These are phyloP conservation scores for Arenaria interpres DNA, from an alignment of 2,113 vertebrate species.

Conservation along the genomic window DNA sequence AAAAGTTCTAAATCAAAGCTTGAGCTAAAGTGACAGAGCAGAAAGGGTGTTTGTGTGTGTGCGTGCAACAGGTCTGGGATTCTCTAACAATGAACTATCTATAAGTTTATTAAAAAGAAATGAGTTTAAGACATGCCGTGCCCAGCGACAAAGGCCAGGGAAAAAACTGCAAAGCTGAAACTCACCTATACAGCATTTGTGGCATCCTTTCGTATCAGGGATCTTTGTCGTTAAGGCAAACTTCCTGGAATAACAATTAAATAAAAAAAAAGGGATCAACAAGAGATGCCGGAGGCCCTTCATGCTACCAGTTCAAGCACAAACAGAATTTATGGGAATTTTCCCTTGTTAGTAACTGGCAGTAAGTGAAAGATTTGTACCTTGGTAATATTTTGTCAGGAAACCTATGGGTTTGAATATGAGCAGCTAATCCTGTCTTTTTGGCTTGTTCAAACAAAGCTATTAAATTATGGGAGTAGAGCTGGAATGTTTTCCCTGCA, in stretches of 20 bases:
- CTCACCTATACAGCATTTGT: conserved; percentile 99
- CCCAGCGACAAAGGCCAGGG: not conserved
- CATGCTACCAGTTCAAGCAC: not conserved
- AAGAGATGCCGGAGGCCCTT: not conserved
- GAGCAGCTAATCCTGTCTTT: conserved; percentile 93
- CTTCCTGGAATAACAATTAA: conserved; percentile 81
- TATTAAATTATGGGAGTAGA: conserved; percentile 97
- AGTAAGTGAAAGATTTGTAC: conserved; percentile 66
- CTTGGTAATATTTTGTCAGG: conserved; percentile 95
- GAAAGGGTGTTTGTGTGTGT: not conserved
- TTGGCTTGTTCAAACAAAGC: conserved; percentile 97
- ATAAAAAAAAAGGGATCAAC: not conserved
- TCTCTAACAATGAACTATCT: not conserved
- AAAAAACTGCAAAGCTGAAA: not conserved
- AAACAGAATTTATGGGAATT: not conserved
- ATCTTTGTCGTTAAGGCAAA: conserved; percentile 98
- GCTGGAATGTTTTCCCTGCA: conserved; percentile 94
- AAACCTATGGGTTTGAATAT: conserved; percentile 96
- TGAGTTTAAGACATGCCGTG: not conserved
- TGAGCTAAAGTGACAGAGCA: not conserved
- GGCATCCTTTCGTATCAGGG: conserved; percentile 98
- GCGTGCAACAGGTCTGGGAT: not conserved
- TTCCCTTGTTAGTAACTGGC: not conserved
- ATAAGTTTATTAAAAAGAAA: not conserved
- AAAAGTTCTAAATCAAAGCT: not conserved